Base-by-base conservation (phyloP, 2,797 vertebrate species). In the Pempheris klunzingeri region DNA sequence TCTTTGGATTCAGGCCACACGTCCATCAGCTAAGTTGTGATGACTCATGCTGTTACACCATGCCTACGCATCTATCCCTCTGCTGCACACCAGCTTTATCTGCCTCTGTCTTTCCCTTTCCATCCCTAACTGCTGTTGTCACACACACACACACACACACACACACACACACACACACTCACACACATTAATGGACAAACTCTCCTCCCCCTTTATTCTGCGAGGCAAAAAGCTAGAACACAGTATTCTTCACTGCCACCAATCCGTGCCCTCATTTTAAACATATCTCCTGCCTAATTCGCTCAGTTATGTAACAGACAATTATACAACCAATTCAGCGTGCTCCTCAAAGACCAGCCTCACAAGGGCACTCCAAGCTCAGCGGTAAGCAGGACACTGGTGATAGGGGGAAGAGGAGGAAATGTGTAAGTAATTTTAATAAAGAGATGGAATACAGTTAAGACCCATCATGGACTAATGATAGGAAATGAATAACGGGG, bases 321-420 rank as follows among this genome's bases (percentile, higher is more conserved):
- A 93, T 94, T 93, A 94, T 85, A 92, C 90, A 94, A 92, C 87
- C 84, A 75, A 90, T 86, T 87, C 89, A 87, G 81, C 34, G 63
- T 22, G 46, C 88, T 90, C 80, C 84, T 91, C 86, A 84, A 91
- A 90, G 84, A 82, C 85, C 49, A 26, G 66, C 84, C 65, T 87
- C 88, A 74, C 89, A 91, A 91, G 92, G 89, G 84, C 90, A 87
- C 87, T 84, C 70, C 46, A 44, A 87, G 77, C 71, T 26, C 81
- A 68, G 78, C 50, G 20, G 85, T 71, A 74, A 83, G 79, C 69
- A 71, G 80, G 50, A 49, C 28, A 22, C 32, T 66, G 74, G 70
- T 32, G 74, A 76, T 70, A 9, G 39, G 39, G 46, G 46, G 41
- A 24, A 53, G 68, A 65, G 74, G 68, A 71, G 77, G 59, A 83